Conservation (phyloP, 1,140 invertebrate species). For the Cydia splendana region DNA sequence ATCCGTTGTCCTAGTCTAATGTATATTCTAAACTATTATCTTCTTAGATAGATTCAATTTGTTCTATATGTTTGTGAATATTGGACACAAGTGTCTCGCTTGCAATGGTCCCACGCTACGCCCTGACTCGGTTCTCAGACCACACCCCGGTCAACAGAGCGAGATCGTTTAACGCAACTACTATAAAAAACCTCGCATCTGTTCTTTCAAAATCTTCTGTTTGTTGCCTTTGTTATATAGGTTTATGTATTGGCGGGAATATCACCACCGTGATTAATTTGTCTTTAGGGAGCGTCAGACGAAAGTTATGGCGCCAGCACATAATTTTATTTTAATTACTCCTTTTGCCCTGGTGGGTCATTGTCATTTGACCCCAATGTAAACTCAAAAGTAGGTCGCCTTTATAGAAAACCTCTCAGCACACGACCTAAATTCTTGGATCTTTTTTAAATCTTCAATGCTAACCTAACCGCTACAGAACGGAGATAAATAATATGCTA, state of each 20-base stretch:
- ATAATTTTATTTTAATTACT: not conserved
- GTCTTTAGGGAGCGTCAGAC: constrained; percentile 13
- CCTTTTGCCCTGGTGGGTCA: not conserved
- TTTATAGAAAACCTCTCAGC: not conserved
- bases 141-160: constrained; percentile 75
- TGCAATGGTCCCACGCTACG: constrained; percentile 74
- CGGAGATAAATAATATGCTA: not conserved
- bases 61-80: constrained; percentile 54
- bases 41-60: not conserved
- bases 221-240: constrained; percentile 66
- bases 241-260: constrained; percentile 52
- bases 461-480: not conserved
- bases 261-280: constrained; percentile 57
- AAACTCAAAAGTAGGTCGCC: not conserved
- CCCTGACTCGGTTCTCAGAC: constrained; percentile 75
- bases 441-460: not conserved
- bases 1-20: not conserved
- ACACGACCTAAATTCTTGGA: not conserved
- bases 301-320: constrained; percentile 24
- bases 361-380: not conserved
- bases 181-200: constrained; percentile 66
- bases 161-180: constrained; percentile 54
- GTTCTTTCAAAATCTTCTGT: constrained; percentile 67
- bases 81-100: constrained; percentile 47
- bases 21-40: not conserved